These are phyloP conservation scores for Penelope pileata DNA, from an alignment of 2,113 vertebrate genomes.

Conservation along the genomic window DNA sequence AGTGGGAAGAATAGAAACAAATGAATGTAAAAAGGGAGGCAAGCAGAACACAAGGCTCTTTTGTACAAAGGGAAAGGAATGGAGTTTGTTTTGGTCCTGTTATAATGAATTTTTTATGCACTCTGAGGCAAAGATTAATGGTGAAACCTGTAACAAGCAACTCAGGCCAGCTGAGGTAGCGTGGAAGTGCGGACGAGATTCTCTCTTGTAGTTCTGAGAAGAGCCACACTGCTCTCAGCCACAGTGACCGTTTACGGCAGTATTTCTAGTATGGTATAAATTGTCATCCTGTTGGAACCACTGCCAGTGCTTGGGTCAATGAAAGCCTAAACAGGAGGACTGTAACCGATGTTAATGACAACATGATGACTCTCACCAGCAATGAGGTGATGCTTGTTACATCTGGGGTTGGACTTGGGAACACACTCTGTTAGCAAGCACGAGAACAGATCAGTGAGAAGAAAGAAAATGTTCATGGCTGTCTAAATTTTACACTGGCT, in stretches of 20 bases:
- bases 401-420: background rate
- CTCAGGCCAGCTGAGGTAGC: background rate
- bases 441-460: background rate
- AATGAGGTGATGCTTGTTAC: background rate
- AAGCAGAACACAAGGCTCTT: background rate
- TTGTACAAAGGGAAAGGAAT: background rate
- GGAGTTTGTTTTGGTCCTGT: background rate
- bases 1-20: background rate
- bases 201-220: background rate
- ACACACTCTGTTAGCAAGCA: background rate
- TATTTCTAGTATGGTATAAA: background rate
- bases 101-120: background rate
- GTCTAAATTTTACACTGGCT: background rate
- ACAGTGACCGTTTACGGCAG: background rate
- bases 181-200: background rate
- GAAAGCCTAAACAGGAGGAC: background rate
- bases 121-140: background rate
- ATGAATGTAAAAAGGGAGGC: background rate
- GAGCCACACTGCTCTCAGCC: background rate
- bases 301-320: background rate
- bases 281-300: background rate
- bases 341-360: background rate
- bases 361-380: fast-evolving
- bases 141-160: background rate
- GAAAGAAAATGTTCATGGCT: background rate